These are phyloP conservation scores for Hypotaenidia philippensis DNA, from an alignment of 2,797 vertebrate genomes.

Conservation along the genomic window DNA sequence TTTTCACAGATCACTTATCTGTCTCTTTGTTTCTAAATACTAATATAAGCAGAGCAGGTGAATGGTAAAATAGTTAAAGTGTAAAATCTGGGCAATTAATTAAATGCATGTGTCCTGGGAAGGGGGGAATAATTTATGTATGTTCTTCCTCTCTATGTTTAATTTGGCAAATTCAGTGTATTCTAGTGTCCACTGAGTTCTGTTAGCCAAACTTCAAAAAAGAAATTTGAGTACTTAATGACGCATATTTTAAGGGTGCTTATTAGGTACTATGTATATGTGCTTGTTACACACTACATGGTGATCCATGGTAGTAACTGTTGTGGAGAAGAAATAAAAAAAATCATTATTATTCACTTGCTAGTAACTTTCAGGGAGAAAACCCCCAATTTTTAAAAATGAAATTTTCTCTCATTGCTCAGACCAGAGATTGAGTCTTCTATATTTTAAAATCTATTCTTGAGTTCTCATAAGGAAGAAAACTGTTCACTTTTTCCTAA, in stretches of 20 bases:
- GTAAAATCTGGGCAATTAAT: slow-evolving; percentile 55
- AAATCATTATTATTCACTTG: not conserved
- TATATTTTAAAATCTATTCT: slow-evolving; percentile 14
- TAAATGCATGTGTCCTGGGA: slow-evolving; percentile 17
- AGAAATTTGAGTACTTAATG: not conserved
- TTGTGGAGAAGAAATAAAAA: not conserved
- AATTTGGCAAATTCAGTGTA: slow-evolving; percentile 35
- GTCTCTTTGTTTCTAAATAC: slow-evolving; percentile 56
- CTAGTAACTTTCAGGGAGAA: not conserved
- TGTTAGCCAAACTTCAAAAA: slow-evolving; percentile 33
- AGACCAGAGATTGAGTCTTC: not conserved
- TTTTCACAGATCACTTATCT: slow-evolving; percentile 72
- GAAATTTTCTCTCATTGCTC: not conserved
- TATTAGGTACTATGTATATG: not conserved
- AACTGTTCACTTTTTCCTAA: slow-evolving; percentile 57
- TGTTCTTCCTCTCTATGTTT: slow-evolving; percentile 47
- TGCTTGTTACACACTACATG: not conserved
- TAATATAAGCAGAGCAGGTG: slow-evolving; percentile 15
- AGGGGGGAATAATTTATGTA: slow-evolving; percentile 54
- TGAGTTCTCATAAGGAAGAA: slow-evolving; percentile 13
- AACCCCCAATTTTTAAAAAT: not conserved
- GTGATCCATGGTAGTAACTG: not conserved
- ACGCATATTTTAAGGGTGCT: not conserved
- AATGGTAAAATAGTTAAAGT: slow-evolving; percentile 73
- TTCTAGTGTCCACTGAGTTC: not conserved